phyloP scores from a whole-genome alignment of 2,888 invertebrate genomes.

The Macrosiphum euphorbiae region DNA sequence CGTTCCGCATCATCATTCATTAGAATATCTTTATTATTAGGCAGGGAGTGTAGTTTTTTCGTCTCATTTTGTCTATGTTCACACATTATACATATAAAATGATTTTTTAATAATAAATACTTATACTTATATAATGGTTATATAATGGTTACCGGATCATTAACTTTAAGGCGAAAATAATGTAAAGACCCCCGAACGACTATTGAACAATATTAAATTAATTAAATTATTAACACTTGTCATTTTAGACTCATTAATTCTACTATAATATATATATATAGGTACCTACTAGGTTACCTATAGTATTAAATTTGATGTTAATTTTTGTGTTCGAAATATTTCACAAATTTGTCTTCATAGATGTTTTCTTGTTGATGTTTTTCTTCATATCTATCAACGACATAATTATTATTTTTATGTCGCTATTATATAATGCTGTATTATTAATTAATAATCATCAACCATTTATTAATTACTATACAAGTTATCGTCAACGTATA shows the following conservation, averaged over 20 bases:
- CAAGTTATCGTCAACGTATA: neutral
- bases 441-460: neutral
- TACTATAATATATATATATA: neutral
- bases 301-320: neutral
- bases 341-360: neutral
- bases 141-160: neutral
- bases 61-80: neutral
- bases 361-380: too few relatives aligned
- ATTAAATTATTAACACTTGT: neutral
- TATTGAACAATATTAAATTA: neutral
- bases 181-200: neutral
- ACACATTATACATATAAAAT: neutral
- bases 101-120: neutral
- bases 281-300: neutral
- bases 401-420: neutral
- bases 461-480: neutral
- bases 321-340: neutral
- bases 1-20: neutral
- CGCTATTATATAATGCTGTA: too few relatives aligned
- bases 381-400: neutral
- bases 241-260: neutral
- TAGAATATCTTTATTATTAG: neutral
- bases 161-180: neutral
- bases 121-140: neutral
- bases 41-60: neutral